A percentile compares a stretch with the other conserved stretches of the same genome.
Conservation (phyloP, 2,113 vertebrate species). For the Marmota monax region DNA sequence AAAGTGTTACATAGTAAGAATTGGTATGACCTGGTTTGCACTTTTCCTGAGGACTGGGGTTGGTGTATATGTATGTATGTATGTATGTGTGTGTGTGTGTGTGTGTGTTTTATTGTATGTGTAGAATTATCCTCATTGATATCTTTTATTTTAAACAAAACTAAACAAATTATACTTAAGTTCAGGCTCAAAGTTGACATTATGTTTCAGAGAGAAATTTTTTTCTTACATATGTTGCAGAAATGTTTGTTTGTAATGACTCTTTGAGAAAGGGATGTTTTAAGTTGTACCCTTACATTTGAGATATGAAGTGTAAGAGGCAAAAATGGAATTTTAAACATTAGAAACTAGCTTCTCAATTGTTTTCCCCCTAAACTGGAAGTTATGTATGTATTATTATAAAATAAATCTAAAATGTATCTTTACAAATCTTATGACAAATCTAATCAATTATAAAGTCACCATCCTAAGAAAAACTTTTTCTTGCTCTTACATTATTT, state of each 20-base stretch:
- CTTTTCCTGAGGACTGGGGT: neutral
- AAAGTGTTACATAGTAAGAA: neutral
- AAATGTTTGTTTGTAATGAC: constrained; percentile 15
- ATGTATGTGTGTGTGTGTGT: neutral
- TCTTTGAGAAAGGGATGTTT: neutral
- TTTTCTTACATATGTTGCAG: constrained; percentile 26
- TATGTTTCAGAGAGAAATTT: constrained; percentile 42
- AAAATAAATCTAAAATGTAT: constrained; percentile 39
- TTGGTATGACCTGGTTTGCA: neutral
- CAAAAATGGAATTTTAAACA: constrained; percentile 19
- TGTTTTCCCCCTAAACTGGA: constrained; percentile 34
- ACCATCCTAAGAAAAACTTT: constrained; percentile 2
- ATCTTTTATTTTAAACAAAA: constrained; percentile 52
- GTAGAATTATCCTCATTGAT: neutral
- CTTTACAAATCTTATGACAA: neutral
- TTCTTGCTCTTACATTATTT: constrained; percentile 18
- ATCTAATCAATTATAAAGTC: neutral
- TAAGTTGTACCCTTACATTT: neutral
- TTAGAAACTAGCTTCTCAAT: constrained; percentile 57
- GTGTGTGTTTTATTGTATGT: too few species aligned
- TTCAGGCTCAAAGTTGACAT: neutral
- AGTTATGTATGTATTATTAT: constrained; percentile 40
- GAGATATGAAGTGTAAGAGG: neutral
- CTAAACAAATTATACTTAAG: neutral
- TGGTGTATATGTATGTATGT: neutral